These are phyloP conservation scores for Scalopus aquaticus DNA, from an alignment of 2,113 vertebrate genomes.

Conservation along the genomic window DNA sequence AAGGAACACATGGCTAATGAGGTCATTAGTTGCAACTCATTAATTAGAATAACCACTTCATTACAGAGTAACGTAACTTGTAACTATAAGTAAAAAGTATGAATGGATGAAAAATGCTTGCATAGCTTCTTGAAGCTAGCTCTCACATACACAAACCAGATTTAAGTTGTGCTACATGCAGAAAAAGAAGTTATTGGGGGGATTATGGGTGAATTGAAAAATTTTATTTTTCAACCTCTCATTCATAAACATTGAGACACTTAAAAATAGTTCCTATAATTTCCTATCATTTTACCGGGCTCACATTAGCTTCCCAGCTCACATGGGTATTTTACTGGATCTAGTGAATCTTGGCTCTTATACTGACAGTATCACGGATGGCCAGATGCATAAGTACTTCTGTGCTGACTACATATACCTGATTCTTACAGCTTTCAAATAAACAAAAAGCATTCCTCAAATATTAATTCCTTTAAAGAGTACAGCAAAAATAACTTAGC, in stretches of 20 bases:
- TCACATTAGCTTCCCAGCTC: not conserved
- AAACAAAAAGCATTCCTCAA: not conserved
- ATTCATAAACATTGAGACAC: too few species aligned
- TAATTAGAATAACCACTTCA: not conserved
- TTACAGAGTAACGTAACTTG: not conserved
- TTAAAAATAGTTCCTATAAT: not conserved
- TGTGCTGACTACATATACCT: not conserved
- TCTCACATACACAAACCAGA: not conserved
- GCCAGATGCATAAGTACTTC: not conserved
- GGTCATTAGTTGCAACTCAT: not conserved
- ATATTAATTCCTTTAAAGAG: not conserved
- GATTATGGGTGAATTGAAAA: not conserved
- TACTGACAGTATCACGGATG: fast-evolving
- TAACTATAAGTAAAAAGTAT: not conserved
- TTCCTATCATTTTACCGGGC: not conserved
- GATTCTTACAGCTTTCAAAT: not conserved
- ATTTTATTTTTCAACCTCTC: not conserved
- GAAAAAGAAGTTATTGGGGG: not conserved
- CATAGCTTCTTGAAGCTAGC: not conserved
- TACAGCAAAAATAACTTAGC: not conserved
- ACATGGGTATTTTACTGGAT: not conserved
- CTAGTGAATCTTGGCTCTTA: not conserved
- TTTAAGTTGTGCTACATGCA: not conserved
- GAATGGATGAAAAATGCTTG: not conserved
- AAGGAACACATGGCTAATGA: not conserved